Conservation (phyloP, 2,113 vertebrate genomes). For the Pampusana beccarii region DNA sequence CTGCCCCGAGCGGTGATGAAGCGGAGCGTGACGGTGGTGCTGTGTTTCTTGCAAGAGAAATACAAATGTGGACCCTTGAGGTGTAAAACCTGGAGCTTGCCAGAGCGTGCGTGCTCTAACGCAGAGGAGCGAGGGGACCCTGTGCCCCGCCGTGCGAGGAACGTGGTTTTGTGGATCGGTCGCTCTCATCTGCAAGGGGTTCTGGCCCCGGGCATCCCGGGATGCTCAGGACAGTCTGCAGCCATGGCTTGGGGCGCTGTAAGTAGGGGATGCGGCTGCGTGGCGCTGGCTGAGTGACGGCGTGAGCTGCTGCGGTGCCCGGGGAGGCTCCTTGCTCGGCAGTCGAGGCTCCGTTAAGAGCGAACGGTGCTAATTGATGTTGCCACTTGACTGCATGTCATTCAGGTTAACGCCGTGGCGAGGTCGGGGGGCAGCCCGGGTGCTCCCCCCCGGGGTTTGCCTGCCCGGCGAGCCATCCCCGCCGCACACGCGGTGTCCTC, state of each 20-base stretch:
- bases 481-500: fast-evolving
- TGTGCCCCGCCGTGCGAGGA: fast-evolving
- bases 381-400: background rate
- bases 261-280: background rate
- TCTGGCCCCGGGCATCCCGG: background rate
- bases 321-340: too few relatives aligned
- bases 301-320: too few relatives aligned
- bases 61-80: background rate
- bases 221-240: background rate
- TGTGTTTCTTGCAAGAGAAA: background rate
- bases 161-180: background rate
- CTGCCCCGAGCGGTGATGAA: background rate
- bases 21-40: background rate
- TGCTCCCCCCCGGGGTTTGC: background rate
- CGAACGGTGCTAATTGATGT: background rate
- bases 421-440: background rate
- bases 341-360: background rate
- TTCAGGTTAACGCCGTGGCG: background rate
- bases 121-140: fast-evolving
- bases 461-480: background rate
- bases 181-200: fast-evolving
- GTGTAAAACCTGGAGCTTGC: background rate
- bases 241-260: background rate
- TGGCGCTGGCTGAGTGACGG: background rate
- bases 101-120: fast-evolving